Percentiles rank a stretch among this genome's conserved stretches.
Evolutionary conservation across 2,888 invertebrate genomes (phyloP).

Genomic region (Alsophila aescularia): DNA sequence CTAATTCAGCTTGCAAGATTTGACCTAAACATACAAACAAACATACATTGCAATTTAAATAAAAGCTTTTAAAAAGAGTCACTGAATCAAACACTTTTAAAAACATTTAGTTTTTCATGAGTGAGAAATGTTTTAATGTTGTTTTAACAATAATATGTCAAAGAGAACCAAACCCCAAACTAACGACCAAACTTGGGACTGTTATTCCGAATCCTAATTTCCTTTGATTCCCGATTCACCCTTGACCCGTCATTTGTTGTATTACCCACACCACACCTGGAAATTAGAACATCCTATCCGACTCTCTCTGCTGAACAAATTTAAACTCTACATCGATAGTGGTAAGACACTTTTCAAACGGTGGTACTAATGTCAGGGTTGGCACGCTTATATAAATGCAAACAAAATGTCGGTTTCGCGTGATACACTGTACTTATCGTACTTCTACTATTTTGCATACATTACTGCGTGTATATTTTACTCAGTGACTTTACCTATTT

Average conservation of each 20-base stretch:
- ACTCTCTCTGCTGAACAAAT: constrained; percentile 31
- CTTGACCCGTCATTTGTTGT: constrained; percentile 77
- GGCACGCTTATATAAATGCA: constrained; percentile 68
- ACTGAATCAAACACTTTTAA: no score
- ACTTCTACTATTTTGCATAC: constrained; percentile 78
- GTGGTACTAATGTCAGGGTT: constrained; percentile 23
- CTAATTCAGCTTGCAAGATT: no score
- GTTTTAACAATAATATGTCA: not conserved
- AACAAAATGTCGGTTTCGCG: constrained; percentile 81
- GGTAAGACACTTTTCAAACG: constrained; percentile 34
- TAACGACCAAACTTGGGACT: constrained; percentile 13
- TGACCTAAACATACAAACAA: no score
- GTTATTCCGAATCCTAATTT: constrained; percentile 49
- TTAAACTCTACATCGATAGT: constrained; percentile 37
- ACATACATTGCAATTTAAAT: no score
- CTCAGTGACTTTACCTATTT: constrained; percentile 54
- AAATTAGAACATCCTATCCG: constrained; percentile 37
- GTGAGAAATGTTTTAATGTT: not conserved
- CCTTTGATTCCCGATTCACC: constrained; percentile 68
- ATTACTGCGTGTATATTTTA: constrained; percentile 61
- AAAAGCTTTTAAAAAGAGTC: no score
- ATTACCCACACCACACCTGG: constrained; percentile 56
- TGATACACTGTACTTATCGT: constrained; percentile 75
- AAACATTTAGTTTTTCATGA: no score
- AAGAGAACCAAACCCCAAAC: constrained; percentile 10